Conservation (phyloP, 2,888 invertebrate genomes). For the Subacronicta megacephala region DNA sequence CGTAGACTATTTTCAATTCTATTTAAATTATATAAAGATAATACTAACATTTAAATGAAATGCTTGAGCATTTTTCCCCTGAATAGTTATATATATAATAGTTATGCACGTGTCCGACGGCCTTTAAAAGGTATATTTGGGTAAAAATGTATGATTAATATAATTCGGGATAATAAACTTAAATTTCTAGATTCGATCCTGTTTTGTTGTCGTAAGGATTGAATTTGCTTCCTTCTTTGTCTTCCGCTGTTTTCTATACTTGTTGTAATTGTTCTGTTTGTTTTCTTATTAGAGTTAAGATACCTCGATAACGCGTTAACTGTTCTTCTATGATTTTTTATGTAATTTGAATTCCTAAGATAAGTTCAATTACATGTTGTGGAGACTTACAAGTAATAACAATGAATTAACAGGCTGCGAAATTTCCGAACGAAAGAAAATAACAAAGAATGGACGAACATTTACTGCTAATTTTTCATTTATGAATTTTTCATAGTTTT, state of each 20-base stretch:
- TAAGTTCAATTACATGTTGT: no score
- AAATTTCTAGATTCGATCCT: background rate
- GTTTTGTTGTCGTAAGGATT: slow-evolving; percentile 14
- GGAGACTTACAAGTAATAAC: no score
- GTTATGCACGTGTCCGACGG: background rate
- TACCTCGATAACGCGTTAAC: slow-evolving; percentile 29
- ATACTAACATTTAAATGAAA: background rate
- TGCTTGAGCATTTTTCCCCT: background rate
- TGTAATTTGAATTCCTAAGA: background rate
- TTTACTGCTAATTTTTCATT: background rate
- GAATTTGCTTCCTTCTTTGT: slow-evolving; percentile 34
- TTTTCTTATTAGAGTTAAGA: slow-evolving; percentile 48
- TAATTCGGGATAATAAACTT: background rate
- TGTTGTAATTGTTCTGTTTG: slow-evolving; percentile 56
- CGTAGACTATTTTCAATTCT: background rate
- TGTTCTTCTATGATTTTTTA: slow-evolving; percentile 7
- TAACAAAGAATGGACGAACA: no score
- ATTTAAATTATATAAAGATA: background rate
- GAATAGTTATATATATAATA: no score
- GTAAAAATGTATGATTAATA: no score
- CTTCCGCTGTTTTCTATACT: slow-evolving; percentile 52
- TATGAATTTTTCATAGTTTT: slow-evolving; percentile 1
- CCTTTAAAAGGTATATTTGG: background rate
- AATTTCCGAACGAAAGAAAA: no score
- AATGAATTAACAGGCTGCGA: no score